Conservation (phyloP, 2,797 vertebrate species). For the Huso huso region DNA sequence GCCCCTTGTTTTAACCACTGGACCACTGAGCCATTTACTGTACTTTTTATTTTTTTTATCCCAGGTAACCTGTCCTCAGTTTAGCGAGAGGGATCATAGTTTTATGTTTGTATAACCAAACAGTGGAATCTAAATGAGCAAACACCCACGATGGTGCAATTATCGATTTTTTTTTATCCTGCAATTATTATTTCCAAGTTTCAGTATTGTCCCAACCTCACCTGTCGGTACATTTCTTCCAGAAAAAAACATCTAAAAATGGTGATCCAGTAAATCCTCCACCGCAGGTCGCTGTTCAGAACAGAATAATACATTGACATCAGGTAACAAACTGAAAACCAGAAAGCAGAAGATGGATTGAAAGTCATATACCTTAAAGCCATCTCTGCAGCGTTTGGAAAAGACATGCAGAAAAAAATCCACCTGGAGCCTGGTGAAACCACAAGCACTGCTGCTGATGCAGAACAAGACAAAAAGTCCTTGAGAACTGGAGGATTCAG, state of each 20-base stretch:
- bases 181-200: too few species aligned
- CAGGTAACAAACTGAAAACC: conserved; percentile 33
- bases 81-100: too few species aligned
- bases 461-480: not conserved
- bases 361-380: conserved; percentile 49
- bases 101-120: too few species aligned
- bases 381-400: conserved; percentile 38
- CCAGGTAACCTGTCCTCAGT: too few species aligned
- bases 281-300: not conserved
- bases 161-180: too few species aligned
- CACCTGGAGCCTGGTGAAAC: not conserved
- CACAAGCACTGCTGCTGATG: not conserved
- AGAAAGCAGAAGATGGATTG: conserved; percentile 46
- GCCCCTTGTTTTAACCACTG: too few species aligned
- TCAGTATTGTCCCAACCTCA: too few species aligned
- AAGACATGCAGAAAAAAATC: too few species aligned
- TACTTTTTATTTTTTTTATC: too few species aligned
- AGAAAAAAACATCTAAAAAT: not conserved
- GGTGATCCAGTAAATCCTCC: not conserved
- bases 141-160: too few species aligned
- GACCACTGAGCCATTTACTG: too few species aligned
- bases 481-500: conserved; percentile 1
- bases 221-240: not conserved
- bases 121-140: too few species aligned
- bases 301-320: conserved; percentile 1